Evolutionary conservation across 2,113 vertebrate species (phyloP).

Genomic region (Xiphophorus hellerii): DNA sequence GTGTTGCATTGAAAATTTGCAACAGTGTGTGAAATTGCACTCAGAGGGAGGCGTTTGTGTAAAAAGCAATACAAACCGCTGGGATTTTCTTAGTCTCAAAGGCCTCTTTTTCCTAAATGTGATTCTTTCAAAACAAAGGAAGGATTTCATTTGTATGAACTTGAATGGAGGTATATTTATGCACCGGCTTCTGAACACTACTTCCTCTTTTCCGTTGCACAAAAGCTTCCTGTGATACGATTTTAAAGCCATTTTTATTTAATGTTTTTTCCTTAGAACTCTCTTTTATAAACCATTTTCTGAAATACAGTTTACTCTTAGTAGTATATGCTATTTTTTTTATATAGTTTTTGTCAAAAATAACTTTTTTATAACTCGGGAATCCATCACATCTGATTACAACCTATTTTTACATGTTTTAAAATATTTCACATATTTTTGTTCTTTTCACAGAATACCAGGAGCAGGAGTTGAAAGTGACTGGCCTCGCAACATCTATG

Average conservation of each 20-base stretch:
- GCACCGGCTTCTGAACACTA: background rate
- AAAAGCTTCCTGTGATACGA: slow-evolving; percentile 8
- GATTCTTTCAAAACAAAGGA: slow-evolving; percentile 15
- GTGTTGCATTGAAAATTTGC: slow-evolving; percentile 29
- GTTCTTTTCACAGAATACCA: slow-evolving; percentile 72
- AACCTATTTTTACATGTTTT: slow-evolving; percentile 1
- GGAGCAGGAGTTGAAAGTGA: slow-evolving; percentile 34
- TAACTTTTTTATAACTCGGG: background rate
- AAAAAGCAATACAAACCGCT: slow-evolving; percentile 21
- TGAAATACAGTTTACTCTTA: slow-evolving; percentile 30
- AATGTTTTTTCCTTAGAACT: slow-evolving; percentile 38
- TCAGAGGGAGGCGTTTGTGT: slow-evolving; percentile 44
- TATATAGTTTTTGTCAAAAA: slow-evolving; percentile 10
- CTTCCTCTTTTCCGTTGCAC: background rate
- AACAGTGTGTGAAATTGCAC: slow-evolving; percentile 25
- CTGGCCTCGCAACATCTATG: slow-evolving; percentile 85
- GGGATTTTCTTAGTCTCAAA: slow-evolving; percentile 19
- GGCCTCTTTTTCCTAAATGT: slow-evolving; percentile 1
- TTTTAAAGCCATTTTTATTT: slow-evolving; percentile 46
- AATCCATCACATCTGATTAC: background rate
- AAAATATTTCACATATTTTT: background rate
- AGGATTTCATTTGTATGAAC: slow-evolving; percentile 4
- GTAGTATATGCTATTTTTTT: slow-evolving; percentile 13
- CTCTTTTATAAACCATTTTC: slow-evolving; percentile 37
- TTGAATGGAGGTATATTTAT: background rate